These are phyloP conservation scores for Champsocephalus gunnari DNA, from an alignment of 2,797 vertebrate genomes.

Conservation along the genomic window DNA sequence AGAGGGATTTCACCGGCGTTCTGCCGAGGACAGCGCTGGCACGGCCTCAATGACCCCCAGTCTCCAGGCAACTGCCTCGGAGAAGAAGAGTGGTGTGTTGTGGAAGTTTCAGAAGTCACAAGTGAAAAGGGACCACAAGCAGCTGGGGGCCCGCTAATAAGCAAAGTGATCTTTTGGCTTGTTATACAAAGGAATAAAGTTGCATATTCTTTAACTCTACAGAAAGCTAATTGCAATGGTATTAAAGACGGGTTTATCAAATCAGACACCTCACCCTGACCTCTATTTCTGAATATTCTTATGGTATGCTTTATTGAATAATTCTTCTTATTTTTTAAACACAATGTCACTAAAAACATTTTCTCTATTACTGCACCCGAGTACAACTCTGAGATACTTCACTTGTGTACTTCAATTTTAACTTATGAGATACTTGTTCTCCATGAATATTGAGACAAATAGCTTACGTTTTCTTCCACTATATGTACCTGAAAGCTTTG, in stretches of 20 bases:
- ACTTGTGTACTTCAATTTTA: neutral
- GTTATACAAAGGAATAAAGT: slow-evolving; percentile 25
- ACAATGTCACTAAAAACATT: neutral
- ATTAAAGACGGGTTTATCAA: neutral
- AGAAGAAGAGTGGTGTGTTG: slow-evolving; percentile 61
- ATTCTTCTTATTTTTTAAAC: neutral
- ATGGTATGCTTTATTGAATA: neutral
- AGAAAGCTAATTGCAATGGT: neutral
- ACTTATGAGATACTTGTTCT: neutral
- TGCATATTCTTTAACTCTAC: neutral
- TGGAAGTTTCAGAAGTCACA: slow-evolving; percentile 68
- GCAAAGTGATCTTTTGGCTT: slow-evolving; percentile 38
- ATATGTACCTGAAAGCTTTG: neutral
- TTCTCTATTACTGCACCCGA: neutral
- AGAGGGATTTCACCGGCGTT: slow-evolving; percentile 74
- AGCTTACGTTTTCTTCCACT: neutral
- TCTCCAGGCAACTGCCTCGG: slow-evolving; percentile 77
- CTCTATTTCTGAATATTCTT: neutral
- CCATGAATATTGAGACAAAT: neutral
- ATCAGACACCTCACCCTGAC: neutral
- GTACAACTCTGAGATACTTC: neutral
- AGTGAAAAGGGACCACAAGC: slow-evolving; percentile 58
- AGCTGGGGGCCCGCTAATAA: slow-evolving; percentile 50
- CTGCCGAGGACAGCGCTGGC: slow-evolving; percentile 67
- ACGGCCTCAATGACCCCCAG: slow-evolving; percentile 76